Conservation (phyloP, 2,888 invertebrate genomes). For the Perdita meconis region DNA sequence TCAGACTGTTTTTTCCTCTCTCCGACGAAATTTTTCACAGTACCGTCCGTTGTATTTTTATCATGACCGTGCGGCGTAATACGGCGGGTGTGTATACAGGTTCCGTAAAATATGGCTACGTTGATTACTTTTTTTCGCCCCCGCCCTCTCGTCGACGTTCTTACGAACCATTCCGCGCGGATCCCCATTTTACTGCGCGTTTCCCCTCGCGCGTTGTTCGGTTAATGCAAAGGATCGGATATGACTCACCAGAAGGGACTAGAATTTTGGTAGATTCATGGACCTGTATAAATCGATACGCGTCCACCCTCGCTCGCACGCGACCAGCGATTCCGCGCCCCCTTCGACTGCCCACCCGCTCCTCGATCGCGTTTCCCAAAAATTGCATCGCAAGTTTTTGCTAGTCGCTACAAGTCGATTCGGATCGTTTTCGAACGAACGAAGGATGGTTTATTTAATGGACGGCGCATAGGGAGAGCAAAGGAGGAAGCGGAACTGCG, state of each 20-base stretch:
- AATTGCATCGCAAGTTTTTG: not conserved
- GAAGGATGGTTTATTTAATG: slow-evolving; percentile 28
- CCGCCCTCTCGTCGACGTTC: slow-evolving; percentile 24
- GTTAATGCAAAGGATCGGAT: slow-evolving; percentile 66
- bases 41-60: slow-evolving; percentile 38
- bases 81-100: slow-evolving; percentile 44
- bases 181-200: slow-evolving; percentile 44
- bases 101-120: slow-evolving; percentile 65
- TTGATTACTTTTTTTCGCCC: slow-evolving; percentile 61
- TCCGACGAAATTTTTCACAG: slow-evolving; percentile 39
- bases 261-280: slow-evolving; percentile 61
- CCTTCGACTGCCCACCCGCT: not conserved
- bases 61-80: slow-evolving; percentile 37
- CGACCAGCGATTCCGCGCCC: not conserved
- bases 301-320: not conserved
- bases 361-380: not conserved
- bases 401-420: not conserved
- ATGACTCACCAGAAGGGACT: slow-evolving; percentile 64
- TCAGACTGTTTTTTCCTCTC: slow-evolving; percentile 28
- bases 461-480: not conserved
- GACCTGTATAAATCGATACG: slow-evolving; percentile 59
- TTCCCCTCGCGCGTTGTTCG: slow-evolving; percentile 50
- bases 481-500: slow-evolving; percentile 6
- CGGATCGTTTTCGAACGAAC: not conserved
- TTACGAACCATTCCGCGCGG: slow-evolving; percentile 45